These are phyloP conservation scores for Acanthochromis polyacanthus DNA, from an alignment of 2,113 vertebrate genomes.

Conservation along the genomic window DNA sequence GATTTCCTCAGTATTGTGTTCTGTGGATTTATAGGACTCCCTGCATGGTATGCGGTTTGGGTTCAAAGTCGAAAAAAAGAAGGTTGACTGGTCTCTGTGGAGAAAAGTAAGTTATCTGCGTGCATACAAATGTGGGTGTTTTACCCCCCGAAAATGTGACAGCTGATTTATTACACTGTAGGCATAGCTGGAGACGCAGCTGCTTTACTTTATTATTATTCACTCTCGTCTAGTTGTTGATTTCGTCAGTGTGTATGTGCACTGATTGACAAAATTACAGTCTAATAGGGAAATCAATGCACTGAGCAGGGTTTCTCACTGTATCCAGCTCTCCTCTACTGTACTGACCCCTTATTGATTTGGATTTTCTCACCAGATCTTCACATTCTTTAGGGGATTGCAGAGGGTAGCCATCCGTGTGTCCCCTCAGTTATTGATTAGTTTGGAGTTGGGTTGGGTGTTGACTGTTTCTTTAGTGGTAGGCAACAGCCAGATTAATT, in stretches of 20 bases:
- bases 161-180: constrained; percentile 41
- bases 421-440: constrained; percentile 9
- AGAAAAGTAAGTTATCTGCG: constrained; percentile 35
- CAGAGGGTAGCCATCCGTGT: background rate
- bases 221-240: background rate
- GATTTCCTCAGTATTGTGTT: background rate
- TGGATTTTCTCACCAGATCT: constrained; percentile 4
- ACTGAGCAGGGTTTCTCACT: background rate
- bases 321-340: constrained; percentile 1
- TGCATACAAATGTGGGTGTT: constrained; percentile 47
- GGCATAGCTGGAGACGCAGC: constrained; percentile 4
- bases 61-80: constrained; percentile 35
- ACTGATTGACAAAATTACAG: constrained; percentile 7
- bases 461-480: background rate
- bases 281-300: constrained; percentile 24
- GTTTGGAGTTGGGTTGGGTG: background rate
- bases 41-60: background rate
- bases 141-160: constrained; percentile 28
- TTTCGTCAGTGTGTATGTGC: background rate
- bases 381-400: background rate
- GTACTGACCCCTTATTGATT: constrained; percentile 25
- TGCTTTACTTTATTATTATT: constrained; percentile 39
- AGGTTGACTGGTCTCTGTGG: constrained; percentile 37
- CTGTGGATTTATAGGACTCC: constrained; percentile 8
- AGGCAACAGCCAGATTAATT: background rate